Conservation (phyloP, 2,888 invertebrate species). For the Melinopterus prodromus region DNA sequence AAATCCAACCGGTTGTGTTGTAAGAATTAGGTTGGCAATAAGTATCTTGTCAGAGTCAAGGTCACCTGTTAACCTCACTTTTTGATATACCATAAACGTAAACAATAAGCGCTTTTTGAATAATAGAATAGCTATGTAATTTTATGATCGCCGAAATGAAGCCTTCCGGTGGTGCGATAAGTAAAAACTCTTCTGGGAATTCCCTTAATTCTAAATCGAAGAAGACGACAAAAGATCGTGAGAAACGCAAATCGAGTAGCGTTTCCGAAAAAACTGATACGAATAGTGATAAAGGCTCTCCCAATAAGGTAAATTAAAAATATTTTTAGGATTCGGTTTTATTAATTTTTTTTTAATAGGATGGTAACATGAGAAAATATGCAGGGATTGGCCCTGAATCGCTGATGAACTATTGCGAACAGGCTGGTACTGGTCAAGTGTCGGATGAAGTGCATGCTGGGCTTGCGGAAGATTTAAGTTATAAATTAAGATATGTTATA, state of each 20-base stretch:
- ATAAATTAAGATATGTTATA: constrained; percentile 56
- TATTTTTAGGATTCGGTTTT: background rate
- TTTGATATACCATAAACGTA: constrained; percentile 7
- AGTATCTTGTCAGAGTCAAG: background rate
- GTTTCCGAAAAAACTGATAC: constrained; percentile 41
- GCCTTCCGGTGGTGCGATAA: background rate
- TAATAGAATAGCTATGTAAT: background rate
- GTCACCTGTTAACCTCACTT: background rate
- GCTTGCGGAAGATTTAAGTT: constrained; percentile 57
- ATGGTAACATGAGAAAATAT: constrained; percentile 50
- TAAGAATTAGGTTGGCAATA: background rate
- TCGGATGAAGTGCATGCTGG: constrained; percentile 53
- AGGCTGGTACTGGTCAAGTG: constrained; percentile 52
- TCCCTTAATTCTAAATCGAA: constrained; percentile 48
- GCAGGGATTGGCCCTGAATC: constrained; percentile 56
- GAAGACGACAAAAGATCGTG: constrained; percentile 51
- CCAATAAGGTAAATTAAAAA: constrained; percentile 48
- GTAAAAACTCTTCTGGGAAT: background rate
- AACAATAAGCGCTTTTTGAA: background rate
- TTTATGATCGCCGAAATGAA: constrained; percentile 12
- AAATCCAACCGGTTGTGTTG: background rate
- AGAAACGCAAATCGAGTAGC: constrained; percentile 51
- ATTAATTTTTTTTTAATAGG: constrained; percentile 45
- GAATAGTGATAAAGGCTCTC: constrained; percentile 51
- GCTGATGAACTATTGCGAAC: constrained; percentile 54